These are phyloP conservation scores for Drosophila bocki DNA, from an alignment of 1,140 invertebrate species.

Conservation along the genomic window DNA sequence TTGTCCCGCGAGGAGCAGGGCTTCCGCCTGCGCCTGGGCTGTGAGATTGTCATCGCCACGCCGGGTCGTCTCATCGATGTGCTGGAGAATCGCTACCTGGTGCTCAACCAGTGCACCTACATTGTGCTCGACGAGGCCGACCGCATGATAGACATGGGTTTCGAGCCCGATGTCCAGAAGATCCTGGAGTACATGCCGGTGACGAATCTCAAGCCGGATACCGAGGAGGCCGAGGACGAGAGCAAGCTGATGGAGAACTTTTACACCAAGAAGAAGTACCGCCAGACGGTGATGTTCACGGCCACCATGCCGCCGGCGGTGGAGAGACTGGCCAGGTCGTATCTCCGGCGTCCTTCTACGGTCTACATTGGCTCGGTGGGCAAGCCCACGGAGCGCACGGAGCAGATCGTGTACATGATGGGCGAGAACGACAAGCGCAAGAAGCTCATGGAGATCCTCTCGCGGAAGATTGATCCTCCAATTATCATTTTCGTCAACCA, in stretches of 20 bases:
- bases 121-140: slow-evolving; percentile 98
- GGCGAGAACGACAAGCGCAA: slow-evolving; percentile 97
- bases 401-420: slow-evolving; percentile 99
- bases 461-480: slow-evolving; percentile 95
- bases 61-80: slow-evolving; percentile 99
- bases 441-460: slow-evolving; percentile 94
- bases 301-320: slow-evolving; percentile 99
- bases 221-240: slow-evolving; percentile 99
- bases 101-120: slow-evolving; percentile 97
- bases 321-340: slow-evolving; percentile 97
- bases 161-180: slow-evolving; percentile 99
- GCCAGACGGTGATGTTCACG: slow-evolving; percentile 99
- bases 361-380: slow-evolving; percentile 99
- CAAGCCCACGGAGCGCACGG: slow-evolving; percentile 98
- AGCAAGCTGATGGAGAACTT: slow-evolving; percentile 96
- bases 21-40: slow-evolving; percentile 97
- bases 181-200: slow-evolving; percentile 99
- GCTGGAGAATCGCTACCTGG: slow-evolving; percentile 98
- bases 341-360: slow-evolving; percentile 97
- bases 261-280: slow-evolving; percentile 98
- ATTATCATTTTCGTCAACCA: slow-evolving; percentile 99
- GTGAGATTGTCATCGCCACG: slow-evolving; percentile 99
- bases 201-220: slow-evolving; percentile 99
- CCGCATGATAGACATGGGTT: slow-evolving; percentile 99
- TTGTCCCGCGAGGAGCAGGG: slow-evolving; percentile 99